Percentiles rank a stretch among this genome's conserved stretches.
Evolutionary conservation across 1,140 invertebrate genomes (phyloP).

Genomic region (Drosophila persimilis): DNA sequence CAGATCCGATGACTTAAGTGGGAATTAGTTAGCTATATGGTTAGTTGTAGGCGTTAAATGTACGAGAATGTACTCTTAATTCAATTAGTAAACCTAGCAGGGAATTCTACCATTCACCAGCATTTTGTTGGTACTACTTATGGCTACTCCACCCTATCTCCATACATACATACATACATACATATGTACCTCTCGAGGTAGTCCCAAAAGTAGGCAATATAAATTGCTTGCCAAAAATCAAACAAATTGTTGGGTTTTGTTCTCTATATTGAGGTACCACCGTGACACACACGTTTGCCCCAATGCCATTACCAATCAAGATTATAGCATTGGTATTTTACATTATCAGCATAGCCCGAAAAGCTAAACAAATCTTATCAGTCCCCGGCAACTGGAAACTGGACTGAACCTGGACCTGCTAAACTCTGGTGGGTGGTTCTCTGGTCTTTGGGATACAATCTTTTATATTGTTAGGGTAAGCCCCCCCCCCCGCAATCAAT

Average conservation of each 20-base stretch:
- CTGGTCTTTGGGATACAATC: neutral
- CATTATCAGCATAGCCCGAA: conserved; percentile 28
- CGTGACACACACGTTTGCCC: conserved; percentile 26
- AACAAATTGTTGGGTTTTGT: conserved; percentile 16
- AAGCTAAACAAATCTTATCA: conserved; percentile 33
- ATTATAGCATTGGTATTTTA: conserved; percentile 17
- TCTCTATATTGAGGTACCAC: conserved; percentile 9
- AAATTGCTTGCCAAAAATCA: conserved; percentile 5
- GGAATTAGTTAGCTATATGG: conserved; percentile 27
- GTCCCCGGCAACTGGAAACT: conserved; percentile 33
- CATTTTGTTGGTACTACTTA: conserved; percentile 13
- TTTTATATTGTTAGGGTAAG: neutral
- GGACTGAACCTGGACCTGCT: neutral
- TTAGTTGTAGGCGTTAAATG: conserved; percentile 70
- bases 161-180: no score
- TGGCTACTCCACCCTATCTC: neutral
- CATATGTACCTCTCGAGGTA: no score
- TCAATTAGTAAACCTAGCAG: conserved; percentile 56
- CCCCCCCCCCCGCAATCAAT: conserved; percentile 17
- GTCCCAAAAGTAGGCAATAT: conserved; percentile 44
- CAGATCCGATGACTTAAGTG: conserved; percentile 35
- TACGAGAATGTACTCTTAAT: conserved; percentile 60
- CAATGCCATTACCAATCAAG: conserved; percentile 24
- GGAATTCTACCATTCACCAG: conserved; percentile 12
- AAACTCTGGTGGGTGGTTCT: neutral